Percentiles rank a stretch among this genome's conserved stretches.
Conservation (phyloP, 2,797 vertebrate genomes). For the Chlorospingus semifuscus region DNA sequence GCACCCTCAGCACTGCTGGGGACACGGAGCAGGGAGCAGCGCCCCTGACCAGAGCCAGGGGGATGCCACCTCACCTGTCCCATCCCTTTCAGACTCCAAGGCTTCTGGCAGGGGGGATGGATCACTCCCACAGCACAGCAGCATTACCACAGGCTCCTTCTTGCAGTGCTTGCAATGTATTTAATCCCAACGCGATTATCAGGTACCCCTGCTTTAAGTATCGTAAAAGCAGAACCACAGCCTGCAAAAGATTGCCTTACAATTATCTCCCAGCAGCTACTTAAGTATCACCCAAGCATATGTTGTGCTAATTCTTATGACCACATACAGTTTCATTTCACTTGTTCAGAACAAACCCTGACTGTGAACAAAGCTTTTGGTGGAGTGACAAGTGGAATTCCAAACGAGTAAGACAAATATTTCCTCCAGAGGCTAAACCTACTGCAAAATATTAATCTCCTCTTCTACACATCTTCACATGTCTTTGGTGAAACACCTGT, state of each 20-base stretch:
- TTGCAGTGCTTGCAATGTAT: neutral
- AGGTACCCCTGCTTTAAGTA: neutral
- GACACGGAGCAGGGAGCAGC: neutral
- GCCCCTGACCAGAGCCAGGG: neutral
- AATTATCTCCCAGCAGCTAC: conserved; percentile 60
- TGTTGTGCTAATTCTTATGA: conserved; percentile 60
- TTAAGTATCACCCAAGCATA: conserved; percentile 59
- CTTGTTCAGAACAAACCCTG: conserved; percentile 67
- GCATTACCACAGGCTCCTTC: neutral
- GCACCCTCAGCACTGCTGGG: neutral
- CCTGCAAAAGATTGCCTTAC: conserved; percentile 18
- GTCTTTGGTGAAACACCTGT: conserved; percentile 79
- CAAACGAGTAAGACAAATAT: conserved; percentile 75
- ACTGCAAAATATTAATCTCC: conserved; percentile 77
- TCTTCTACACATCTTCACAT: conserved; percentile 76
- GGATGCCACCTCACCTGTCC: rapidly evolving
- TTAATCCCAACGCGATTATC: neutral
- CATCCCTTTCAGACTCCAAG: neutral
- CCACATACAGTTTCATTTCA: conserved; percentile 64
- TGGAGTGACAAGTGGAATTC: conserved; percentile 76
- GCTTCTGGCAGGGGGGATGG: neutral
- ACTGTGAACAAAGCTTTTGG: conserved; percentile 61
- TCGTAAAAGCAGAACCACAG: neutral
- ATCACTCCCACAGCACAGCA: neutral
- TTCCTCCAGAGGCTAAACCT: conserved; percentile 75